Evolutionary conservation across 2,113 vertebrate genomes (phyloP).

Genomic region (Brachirus orientalis): DNA sequence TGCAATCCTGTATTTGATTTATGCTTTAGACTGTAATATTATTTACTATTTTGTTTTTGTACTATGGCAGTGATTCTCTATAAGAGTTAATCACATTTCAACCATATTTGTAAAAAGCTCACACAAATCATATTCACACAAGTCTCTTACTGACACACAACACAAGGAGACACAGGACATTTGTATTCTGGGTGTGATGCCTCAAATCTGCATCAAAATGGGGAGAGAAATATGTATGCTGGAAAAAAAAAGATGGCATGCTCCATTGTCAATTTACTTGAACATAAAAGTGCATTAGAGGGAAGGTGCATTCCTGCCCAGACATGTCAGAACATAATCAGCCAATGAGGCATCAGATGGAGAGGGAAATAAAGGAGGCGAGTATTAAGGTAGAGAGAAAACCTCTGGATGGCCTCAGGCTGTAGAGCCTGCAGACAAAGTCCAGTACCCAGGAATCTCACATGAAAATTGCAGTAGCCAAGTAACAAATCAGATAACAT

Average conservation of each 20-base stretch:
- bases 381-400: slow-evolving; percentile 35
- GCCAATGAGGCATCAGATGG: slow-evolving; percentile 64
- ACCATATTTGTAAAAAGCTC: slow-evolving; percentile 38
- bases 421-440: slow-evolving; percentile 24
- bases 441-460: slow-evolving; percentile 43
- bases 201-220: slow-evolving; percentile 81
- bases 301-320: slow-evolving; percentile 74
- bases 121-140: slow-evolving; percentile 64
- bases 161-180: slow-evolving; percentile 49
- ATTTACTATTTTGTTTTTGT: slow-evolving; percentile 29
- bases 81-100: slow-evolving; percentile 51
- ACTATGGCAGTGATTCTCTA: slow-evolving; percentile 46
- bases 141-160: not conserved
- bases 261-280: slow-evolving; percentile 81
- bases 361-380: slow-evolving; percentile 12
- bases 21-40: slow-evolving; percentile 25
- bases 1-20: slow-evolving; percentile 21
- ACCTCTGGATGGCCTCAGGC: slow-evolving; percentile 40
- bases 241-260: slow-evolving; percentile 79
- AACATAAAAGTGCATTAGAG: slow-evolving; percentile 79
- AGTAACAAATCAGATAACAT: slow-evolving; percentile 28
- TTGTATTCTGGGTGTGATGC: slow-evolving; percentile 70
- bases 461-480: slow-evolving; percentile 21
- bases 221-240: slow-evolving; percentile 80
- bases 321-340: slow-evolving; percentile 78